These are phyloP conservation scores for Anthonomus grandis DNA, from an alignment of 1,140 invertebrate species.

Conservation along the genomic window DNA sequence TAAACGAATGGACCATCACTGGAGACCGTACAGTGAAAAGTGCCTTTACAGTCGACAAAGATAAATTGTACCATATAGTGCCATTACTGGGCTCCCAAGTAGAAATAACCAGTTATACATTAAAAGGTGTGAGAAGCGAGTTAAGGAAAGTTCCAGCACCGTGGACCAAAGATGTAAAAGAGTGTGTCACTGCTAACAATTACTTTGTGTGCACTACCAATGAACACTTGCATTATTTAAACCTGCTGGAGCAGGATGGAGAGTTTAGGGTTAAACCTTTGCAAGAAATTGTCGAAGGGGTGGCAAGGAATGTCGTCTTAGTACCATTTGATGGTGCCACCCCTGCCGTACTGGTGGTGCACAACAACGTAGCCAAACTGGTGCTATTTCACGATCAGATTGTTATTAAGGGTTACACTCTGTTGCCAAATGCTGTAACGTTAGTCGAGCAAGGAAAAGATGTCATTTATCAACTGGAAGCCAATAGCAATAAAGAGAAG, in stretches of 20 bases:
- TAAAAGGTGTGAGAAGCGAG: conserved; percentile 61
- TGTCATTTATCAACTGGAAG: conserved; percentile 35
- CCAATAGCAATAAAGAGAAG: conserved; percentile 36
- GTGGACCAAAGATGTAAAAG: conserved; percentile 59
- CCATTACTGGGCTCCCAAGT: conserved; percentile 62
- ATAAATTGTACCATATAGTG: conserved; percentile 63
- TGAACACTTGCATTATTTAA: conserved; percentile 42
- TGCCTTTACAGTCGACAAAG: conserved; percentile 48
- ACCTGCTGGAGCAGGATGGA: conserved; percentile 30
- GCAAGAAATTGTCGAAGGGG: conserved; percentile 23
- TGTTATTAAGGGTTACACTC: conserved; percentile 30
- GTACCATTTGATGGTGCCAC: conserved; percentile 24
- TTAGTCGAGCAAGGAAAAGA: conserved; percentile 20
- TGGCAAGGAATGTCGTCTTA: conserved; percentile 21
- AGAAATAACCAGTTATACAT: conserved; percentile 67
- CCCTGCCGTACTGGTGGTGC: conserved; percentile 36
- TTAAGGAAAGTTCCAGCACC: conserved; percentile 59
- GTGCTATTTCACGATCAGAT: conserved; percentile 30
- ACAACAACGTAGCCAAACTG: conserved; percentile 36
- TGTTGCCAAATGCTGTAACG: conserved; percentile 35
- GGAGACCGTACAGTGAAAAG: conserved; percentile 49
- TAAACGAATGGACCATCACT: conserved; percentile 60
- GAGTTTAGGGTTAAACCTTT: conserved; percentile 32
- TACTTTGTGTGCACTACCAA: conserved; percentile 62
- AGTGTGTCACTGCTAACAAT: conserved; percentile 61